Percentiles rank a stretch among this genome's conserved stretches.
phyloP scores from a whole-genome alignment of 1,140 invertebrate species.

The Lepidotrigona ventralis region DNA sequence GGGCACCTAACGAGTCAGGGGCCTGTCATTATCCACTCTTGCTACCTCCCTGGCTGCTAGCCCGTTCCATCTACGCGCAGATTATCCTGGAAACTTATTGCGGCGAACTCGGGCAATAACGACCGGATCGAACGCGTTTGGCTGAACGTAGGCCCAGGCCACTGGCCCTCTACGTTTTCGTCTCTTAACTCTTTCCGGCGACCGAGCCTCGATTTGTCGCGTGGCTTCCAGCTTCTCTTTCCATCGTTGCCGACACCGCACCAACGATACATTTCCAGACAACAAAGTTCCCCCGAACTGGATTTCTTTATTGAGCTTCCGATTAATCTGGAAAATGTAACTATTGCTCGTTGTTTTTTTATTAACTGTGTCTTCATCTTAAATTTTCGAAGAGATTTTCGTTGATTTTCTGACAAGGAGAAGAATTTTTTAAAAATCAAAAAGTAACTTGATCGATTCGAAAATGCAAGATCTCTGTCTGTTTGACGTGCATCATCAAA shows the following conservation, averaged over 20 bases:
- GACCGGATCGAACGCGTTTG: slow-evolving; percentile 72
- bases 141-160: slow-evolving; percentile 51
- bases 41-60: slow-evolving; percentile 59
- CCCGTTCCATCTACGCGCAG: slow-evolving; percentile 68
- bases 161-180: slow-evolving; percentile 56
- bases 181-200: not conserved
- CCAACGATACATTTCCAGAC: not conserved
- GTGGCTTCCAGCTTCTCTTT: not conserved
- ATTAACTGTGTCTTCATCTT: too few relatives aligned
- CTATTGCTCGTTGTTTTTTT: too few relatives aligned
- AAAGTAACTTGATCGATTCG: too few relatives aligned
- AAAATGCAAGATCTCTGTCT: too few relatives aligned
- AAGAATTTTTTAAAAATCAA: too few relatives aligned
- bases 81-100: slow-evolving; percentile 77
- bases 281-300: not conserved
- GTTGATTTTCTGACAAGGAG: too few relatives aligned
- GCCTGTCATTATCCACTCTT: slow-evolving; percentile 78
- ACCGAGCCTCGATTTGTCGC: slow-evolving; percentile 12
- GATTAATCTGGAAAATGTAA: too few relatives aligned
- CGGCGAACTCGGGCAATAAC: slow-evolving; percentile 76
- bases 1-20: slow-evolving; percentile 75
- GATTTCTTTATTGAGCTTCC: slow-evolving; percentile 2
- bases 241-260: not conserved
- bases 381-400: too few relatives aligned
- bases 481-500: too few relatives aligned